Evolutionary conservation across 2,797 vertebrate genomes (phyloP).

Genomic region (Psittacula derbiana): DNA sequence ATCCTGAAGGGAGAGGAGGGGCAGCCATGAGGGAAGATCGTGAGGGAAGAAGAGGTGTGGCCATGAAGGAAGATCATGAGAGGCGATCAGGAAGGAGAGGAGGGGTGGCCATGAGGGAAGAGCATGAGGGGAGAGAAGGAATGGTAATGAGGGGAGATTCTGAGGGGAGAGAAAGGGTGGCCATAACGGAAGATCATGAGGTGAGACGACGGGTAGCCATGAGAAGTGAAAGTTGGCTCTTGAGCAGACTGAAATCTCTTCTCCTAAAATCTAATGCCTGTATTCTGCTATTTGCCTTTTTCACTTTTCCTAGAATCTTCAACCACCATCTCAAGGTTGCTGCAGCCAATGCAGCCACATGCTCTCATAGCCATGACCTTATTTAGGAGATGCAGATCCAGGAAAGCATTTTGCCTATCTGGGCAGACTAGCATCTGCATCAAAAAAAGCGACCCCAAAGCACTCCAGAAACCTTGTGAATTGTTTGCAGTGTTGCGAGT

Average conservation of each 20-base stretch:
- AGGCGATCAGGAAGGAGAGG: too few relatives aligned
- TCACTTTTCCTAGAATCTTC: background rate
- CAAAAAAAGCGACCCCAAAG: background rate
- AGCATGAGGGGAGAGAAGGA: too few relatives aligned
- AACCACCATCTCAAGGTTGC: background rate
- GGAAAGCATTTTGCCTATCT: background rate
- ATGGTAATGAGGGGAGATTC: too few relatives aligned
- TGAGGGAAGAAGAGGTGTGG: too few relatives aligned
- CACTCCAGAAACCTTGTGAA: background rate
- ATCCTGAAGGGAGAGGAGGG: background rate
- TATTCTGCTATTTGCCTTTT: background rate
- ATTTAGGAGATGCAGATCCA: background rate
- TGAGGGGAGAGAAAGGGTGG: too few relatives aligned
- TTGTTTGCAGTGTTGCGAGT: background rate
- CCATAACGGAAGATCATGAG: too few relatives aligned
- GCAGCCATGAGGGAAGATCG: background rate
- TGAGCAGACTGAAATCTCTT: background rate
- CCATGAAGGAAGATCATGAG: too few relatives aligned
- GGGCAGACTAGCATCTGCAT: background rate
- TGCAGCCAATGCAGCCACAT: background rate
- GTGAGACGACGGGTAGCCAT: background rate
- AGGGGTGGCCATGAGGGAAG: too few relatives aligned
- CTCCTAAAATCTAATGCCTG: background rate
- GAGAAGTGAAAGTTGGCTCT: background rate
- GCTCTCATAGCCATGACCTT: background rate